A percentile compares a stretch with the other conserved stretches of the same genome.
phyloP scores from a whole-genome alignment of 2,888 invertebrate species.

The Caradrina kadenii region DNA sequence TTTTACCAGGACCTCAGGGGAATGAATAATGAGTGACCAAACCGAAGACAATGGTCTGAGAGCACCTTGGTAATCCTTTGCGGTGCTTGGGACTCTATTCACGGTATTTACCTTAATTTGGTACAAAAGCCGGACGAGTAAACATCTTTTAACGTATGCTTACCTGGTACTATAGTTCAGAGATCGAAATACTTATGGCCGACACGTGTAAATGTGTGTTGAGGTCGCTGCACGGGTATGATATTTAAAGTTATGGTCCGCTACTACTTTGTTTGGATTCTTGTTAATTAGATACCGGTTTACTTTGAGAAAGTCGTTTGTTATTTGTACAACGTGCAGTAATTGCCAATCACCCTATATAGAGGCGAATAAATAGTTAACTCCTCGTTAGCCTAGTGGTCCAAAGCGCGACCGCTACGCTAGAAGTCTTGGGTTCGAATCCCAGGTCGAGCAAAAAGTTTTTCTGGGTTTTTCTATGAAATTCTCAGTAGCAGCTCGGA shows the following conservation, averaged over 20 bases:
- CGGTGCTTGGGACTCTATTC: slow-evolving; percentile 23
- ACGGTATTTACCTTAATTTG: slow-evolving; percentile 21
- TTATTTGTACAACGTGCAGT: too few relatives aligned
- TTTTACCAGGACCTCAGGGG: slow-evolving; percentile 15
- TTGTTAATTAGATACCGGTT: not conserved
- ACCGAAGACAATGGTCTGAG: slow-evolving; percentile 34
- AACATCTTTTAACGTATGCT: slow-evolving; percentile 10
- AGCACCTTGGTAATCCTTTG: slow-evolving; percentile 37
- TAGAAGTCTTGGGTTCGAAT: too few relatives aligned
- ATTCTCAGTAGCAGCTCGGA: too few relatives aligned
- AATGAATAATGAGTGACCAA: slow-evolving; percentile 41
- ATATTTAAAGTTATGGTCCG: not conserved
- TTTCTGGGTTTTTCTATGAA: too few relatives aligned
- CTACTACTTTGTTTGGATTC: not conserved
- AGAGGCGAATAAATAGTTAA: too few relatives aligned
- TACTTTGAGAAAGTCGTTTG: too few relatives aligned
- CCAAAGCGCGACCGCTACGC: too few relatives aligned
- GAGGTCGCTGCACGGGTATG: not conserved
- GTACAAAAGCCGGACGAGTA: slow-evolving; percentile 7
- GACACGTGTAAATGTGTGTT: not conserved
- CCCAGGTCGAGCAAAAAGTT: too few relatives aligned
- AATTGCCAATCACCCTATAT: too few relatives aligned
- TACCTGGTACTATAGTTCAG: slow-evolving; percentile 6
- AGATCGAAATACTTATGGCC: not conserved
- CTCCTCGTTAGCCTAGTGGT: too few relatives aligned